Evolutionary conservation across 2,797 vertebrate genomes (phyloP).

Genomic region (Tympanoctomys barrerae): DNA sequence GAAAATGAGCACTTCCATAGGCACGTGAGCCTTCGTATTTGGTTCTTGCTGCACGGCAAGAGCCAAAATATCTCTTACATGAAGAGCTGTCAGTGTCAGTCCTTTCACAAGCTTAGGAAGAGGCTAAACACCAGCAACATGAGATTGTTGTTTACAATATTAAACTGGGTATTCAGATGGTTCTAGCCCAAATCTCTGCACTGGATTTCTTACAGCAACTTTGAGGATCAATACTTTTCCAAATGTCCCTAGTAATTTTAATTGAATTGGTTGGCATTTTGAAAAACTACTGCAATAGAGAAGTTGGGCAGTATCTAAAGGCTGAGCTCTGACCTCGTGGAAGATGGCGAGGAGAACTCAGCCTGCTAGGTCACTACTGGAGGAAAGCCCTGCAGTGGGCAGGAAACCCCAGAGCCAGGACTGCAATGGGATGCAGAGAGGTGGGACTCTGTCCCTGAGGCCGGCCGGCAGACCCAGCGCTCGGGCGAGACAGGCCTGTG

Average conservation of each 20-base stretch:
- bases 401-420: fast-evolving
- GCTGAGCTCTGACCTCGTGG: neutral
- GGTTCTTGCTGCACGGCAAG: neutral
- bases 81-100: neutral
- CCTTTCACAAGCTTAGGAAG: neutral
- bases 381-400: neutral
- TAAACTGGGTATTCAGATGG: neutral
- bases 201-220: neutral
- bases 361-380: neutral
- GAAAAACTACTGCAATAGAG: neutral
- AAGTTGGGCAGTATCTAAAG: neutral
- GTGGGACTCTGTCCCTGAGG: neutral
- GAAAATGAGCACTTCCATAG: no score
- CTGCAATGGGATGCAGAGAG: neutral
- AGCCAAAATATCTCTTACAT: neutral
- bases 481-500: neutral
- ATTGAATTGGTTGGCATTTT: neutral
- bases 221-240: neutral
- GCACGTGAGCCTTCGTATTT: neutral
- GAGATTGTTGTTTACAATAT: neutral
- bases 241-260: neutral
- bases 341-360: neutral
- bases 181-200: neutral
- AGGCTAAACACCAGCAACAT: neutral
- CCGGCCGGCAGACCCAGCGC: neutral